Evolutionary conservation across 1,140 invertebrate genomes (phyloP).

Genomic region (Vollenhovia emeryi): DNA sequence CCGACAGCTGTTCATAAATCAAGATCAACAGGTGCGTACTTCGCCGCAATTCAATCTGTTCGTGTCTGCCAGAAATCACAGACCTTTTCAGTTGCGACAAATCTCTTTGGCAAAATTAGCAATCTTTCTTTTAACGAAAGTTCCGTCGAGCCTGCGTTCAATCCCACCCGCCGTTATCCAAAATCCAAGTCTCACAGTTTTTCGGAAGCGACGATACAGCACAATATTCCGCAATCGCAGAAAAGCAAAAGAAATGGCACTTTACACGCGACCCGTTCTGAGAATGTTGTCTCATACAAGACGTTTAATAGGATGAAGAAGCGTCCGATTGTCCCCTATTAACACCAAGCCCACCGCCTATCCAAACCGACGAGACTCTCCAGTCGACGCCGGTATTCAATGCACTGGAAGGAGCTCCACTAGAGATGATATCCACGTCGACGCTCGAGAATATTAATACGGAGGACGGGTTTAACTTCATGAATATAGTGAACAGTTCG

Average conservation of each 20-base stretch:
- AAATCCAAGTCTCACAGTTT: too few relatives aligned
- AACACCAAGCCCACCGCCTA: constrained; percentile 81
- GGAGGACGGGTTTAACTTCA: constrained; percentile 81
- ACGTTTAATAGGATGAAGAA: constrained; percentile 81
- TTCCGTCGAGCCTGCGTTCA: not conserved
- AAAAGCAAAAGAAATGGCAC: not conserved
- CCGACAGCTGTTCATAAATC: constrained; percentile 75
- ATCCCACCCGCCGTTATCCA: too few relatives aligned
- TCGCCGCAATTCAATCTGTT: not conserved
- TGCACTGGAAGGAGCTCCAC: constrained; percentile 74
- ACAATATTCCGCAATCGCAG: not conserved
- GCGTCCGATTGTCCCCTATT: constrained; percentile 84
- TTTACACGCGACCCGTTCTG: not conserved
- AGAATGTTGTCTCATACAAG: not conserved
- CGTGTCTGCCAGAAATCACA: not conserved
- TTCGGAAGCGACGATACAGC: not conserved
- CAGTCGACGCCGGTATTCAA: constrained; percentile 74
- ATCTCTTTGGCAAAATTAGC: not conserved
- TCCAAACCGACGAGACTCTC: constrained; percentile 56
- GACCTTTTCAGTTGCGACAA: not conserved
- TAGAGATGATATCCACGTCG: constrained; percentile 75
- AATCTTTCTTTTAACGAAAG: not conserved
- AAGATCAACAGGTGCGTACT: constrained; percentile 75
- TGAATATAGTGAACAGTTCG: constrained; percentile 83
- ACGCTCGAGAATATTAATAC: constrained; percentile 80